Evolutionary conservation across 2,113 vertebrate species (phyloP), one percentile per base, ranked within the genome.

Genomic region (Ptychochromis oligacanthus): DNA sequence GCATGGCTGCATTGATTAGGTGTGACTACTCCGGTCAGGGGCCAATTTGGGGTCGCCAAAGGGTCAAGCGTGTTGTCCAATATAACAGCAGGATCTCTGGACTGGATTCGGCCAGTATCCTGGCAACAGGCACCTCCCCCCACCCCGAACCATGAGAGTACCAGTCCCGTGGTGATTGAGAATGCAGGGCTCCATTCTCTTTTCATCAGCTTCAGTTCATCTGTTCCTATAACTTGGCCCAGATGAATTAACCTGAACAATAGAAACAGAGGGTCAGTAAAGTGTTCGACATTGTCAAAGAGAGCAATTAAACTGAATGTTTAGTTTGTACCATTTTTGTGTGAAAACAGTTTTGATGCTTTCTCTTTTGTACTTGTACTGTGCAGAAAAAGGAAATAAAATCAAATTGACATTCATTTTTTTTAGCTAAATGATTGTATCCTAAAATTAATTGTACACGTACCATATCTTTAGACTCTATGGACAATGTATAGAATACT

Each of bases 81-180:
- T 93, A 92, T 95, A 96, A 94, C 96, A 96, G 95, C 95, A 75
- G 93, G 90, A 91, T 84, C 87, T 85, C 13, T 1, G 88, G 82
- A 82, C 83, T 81, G 91, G 80, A 88, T 89, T 54, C 74, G 87
- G 89, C 87, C 88, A 75, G 93, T 96, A 94, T 95, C 94, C 93
- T 84, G 91, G 91, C 89, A 95, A 89, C 87, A 94, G 93, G 95
- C 94, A 88, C 79, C 93, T 40, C 88, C 67, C 83, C 67, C 79
- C 72, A 72, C 77, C 81, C 91, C 22, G 89, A 79, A 87, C 92
- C 88, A 93, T 91, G 94, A 88, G 89, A 90, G 92, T 92, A 80
- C 87, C 77, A 85, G 24, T 86, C 83, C 83, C 6, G 64, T 67
- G 84, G 88, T 94, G 91, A 93, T 89, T 92, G 91, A 90, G 86